Evolutionary conservation across 1,140 invertebrate species (phyloP).

Genomic region (Helicoverpa zea): DNA sequence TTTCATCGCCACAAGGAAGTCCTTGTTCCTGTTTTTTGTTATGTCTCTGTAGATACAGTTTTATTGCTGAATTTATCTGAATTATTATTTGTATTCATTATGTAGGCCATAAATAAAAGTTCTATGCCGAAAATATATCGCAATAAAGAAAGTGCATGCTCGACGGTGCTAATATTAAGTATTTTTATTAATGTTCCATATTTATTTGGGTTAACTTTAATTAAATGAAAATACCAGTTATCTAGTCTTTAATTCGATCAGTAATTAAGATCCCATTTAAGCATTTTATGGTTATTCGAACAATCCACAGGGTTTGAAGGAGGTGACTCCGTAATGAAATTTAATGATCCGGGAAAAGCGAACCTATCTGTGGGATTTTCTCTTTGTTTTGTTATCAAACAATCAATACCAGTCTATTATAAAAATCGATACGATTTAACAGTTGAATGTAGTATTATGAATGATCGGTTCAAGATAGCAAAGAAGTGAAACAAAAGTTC

Average conservation of each 20-base stretch:
- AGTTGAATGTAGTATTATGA: background rate
- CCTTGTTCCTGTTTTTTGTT: slow-evolving; percentile 45
- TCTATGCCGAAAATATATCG: slow-evolving; percentile 31
- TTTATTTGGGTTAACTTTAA: background rate
- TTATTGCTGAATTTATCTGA: slow-evolving; percentile 37
- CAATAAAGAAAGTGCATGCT: background rate
- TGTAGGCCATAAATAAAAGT: slow-evolving; percentile 4
- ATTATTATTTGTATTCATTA: slow-evolving; percentile 37
- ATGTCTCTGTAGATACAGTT: slow-evolving; percentile 31
- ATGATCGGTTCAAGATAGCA: background rate
- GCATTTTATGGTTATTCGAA: slow-evolving; percentile 70
- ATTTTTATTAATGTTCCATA: background rate
- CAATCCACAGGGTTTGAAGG: slow-evolving; percentile 64
- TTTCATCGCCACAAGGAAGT: slow-evolving; percentile 45
- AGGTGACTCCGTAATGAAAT: slow-evolving; percentile 69
- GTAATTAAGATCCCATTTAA: slow-evolving; percentile 70
- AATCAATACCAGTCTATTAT: background rate
- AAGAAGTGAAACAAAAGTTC: background rate
- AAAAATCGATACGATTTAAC: no score
- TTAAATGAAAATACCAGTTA: background rate
- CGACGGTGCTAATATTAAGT: background rate
- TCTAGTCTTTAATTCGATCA: slow-evolving; percentile 67
- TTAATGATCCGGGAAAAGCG: slow-evolving; percentile 68
- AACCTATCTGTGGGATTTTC: slow-evolving; percentile 46
- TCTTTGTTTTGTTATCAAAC: slow-evolving; percentile 29